Evolutionary conservation across 2,113 vertebrate genomes (phyloP), one percentile per base, ranked within the genome.

Genomic region (Beaufortia kweichowensis): DNA sequence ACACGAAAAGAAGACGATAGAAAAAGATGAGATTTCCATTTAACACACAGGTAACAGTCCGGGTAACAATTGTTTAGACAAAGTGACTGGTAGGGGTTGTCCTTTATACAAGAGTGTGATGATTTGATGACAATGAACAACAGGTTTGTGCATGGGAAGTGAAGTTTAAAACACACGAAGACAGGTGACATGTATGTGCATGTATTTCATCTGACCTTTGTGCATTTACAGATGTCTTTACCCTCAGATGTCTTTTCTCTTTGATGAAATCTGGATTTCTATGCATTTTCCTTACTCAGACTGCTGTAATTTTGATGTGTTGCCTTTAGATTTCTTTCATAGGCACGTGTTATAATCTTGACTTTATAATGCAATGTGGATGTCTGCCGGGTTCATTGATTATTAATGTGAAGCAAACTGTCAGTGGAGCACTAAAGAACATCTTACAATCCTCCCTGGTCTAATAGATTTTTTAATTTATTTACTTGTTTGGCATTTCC

Each of bases 351-450:
- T 7, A 15, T 67, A 66, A 57, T 43, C 50, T 66, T 43, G 8
- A 15, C 33, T 41, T 28, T 76, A 3, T 59, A 66, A 57, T 28
- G 33, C 31, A 66, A 21, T 28, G 35, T 50, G 50, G 61, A 56
- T 67, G 33, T 67, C 63, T 60, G 26, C 35, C 14, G 35, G 21
- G 35, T 67, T 67, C 33, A 43, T 59, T 31, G 53, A 67, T 76
- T 67, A 67, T 67, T 76, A 43, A 67, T 67, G 19, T 15, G 53
- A 76, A 76, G 48, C 31, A 57, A 29, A 67, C 21, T 33, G 39
- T 43, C 33, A 11, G 53, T 46, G 53, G 24, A 59, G 15, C 26
- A 23, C 39, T 73, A 61, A 10, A 55, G 33, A 71, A 28, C 53
- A 59, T 59, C 68, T 41, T 59, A n/a, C 26, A 21, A 73, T 14